Base-by-base conservation (phyloP, 2,888 invertebrate species). In the Idaea dimidiata region DNA sequence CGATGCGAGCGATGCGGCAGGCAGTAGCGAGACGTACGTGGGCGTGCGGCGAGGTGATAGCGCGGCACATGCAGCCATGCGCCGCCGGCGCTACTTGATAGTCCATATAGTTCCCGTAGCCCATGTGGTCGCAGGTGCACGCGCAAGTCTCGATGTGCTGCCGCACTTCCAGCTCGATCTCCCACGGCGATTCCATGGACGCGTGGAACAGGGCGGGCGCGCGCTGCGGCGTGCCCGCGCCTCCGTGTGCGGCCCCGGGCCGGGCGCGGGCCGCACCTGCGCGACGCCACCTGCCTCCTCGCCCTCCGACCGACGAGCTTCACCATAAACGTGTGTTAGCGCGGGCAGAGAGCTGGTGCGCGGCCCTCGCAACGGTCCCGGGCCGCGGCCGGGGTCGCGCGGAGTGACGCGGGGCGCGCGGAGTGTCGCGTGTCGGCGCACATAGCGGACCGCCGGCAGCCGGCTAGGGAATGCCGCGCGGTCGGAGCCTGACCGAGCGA, bases 101-200 rank as follows among this genome's bases (percentile, higher is more conserved):
- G 93, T 97, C 97, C 95, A 97, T 95, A 88, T 95, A 97, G 93
- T 97, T 97, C 79, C 97, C 97, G 93, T 97, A 97, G 85, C 97
- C 97, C 96, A 97, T 96, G 94, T 97, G 97, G 94, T 97, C 97
- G 94, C 97, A 97, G 80, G 97, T 96, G 93, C 97, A 97, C 77
- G 96, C 95, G 93, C 97, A 97, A 87, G 95, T 95, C 90, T 96
- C 96, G 87, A 97, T 97, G 94, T 97, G 97, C 88, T 96, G 95
- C 86, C 97, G 94, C 89, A 97, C 94, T 93, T 97, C 97, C 84
- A 96, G 94, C 89, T 97, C 97, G 80, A 97, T 93, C 84, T 95
- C 95, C 93, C 94, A 93, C 73, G 91, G 90, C 77, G 91, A 86
- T 90, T 93, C 93, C 91, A 93, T 93, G 86, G 85, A 86, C 85